Conservation (phyloP, 1,140 invertebrate genomes). For the Thaumatotibia leucotreta region DNA sequence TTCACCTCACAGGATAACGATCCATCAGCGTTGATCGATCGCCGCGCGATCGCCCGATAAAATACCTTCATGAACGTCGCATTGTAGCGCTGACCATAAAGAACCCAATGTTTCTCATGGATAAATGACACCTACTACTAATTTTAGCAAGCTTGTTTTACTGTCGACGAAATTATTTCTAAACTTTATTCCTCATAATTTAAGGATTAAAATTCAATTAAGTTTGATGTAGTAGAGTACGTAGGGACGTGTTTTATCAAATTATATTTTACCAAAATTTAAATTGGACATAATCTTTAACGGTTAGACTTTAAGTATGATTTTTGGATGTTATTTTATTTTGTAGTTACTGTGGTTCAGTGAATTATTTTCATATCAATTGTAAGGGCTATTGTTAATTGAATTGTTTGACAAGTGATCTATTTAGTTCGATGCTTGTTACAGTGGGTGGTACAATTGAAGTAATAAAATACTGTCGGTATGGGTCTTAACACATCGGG, state of each 20-base stretch:
- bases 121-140: constrained; percentile 7
- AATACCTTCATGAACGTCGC: constrained; percentile 18
- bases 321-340: not conserved
- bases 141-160: not conserved
- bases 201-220: not conserved
- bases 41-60: constrained; percentile 24
- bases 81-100: not conserved
- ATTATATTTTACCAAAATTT: not conserved
- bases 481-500: not conserved
- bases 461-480: not conserved
- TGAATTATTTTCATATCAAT: constrained; percentile 22
- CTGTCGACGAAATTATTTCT: constrained; percentile 10
- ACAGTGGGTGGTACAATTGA: constrained; percentile 29
- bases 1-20: constrained; percentile 37
- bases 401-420: constrained; percentile 36
- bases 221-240: not conserved
- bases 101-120: not conserved
- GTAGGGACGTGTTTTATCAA: not conserved
- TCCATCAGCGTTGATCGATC: constrained; percentile 46
- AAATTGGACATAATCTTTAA: not conserved
- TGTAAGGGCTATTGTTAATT: constrained; percentile 34
- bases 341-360: not conserved
- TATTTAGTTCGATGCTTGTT: constrained; percentile 24
- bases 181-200: constrained; percentile 24
- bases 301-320: not conserved